phyloP scores from a whole-genome alignment of 35 echinoderm and acorn worm genomes.

The Apostichopus parvimensis region DNA sequence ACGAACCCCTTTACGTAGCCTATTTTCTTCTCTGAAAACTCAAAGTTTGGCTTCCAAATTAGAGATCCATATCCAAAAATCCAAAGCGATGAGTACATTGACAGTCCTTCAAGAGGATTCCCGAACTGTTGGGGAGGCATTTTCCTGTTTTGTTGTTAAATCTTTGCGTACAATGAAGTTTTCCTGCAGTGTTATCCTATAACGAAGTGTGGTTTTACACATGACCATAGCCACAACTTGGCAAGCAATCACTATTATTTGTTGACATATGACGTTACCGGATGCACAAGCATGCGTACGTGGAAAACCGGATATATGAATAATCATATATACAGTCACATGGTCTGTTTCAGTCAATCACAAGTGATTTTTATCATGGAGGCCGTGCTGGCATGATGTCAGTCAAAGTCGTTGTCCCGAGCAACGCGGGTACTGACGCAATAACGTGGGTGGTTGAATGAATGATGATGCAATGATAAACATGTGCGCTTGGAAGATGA shows the following conservation, averaged over 20 bases:
- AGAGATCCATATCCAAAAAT: conserved; percentile 96
- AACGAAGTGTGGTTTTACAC: too few species aligned
- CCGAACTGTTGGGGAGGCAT: conserved; percentile 1
- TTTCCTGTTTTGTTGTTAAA: background rate
- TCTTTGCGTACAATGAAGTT: background rate
- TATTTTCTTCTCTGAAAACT: conserved; percentile 71
- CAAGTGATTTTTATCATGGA: background rate
- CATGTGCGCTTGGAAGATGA: conserved; percentile 11
- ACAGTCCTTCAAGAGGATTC: background rate
- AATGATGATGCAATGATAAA: conserved; percentile 28
- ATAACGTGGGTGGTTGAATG: conserved; percentile 23
- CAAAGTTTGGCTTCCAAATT: conserved; percentile 91
- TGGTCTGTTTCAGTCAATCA: conserved; percentile 9
- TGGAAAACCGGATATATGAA: background rate
- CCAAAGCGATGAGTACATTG: conserved; percentile 53
- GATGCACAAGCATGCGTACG: background rate
- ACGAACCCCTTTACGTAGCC: conserved; percentile 81
- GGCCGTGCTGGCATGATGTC: background rate
- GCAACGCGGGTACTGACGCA: conserved; percentile 15
- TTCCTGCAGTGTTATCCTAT: background rate
- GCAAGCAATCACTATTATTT: background rate
- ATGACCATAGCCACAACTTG: too few species aligned
- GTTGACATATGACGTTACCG: background rate
- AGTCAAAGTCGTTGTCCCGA: background rate
- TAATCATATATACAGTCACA: background rate